phyloP scores from a whole-genome alignment of 1,140 invertebrate genomes.

The Diorhabda carinulata region DNA sequence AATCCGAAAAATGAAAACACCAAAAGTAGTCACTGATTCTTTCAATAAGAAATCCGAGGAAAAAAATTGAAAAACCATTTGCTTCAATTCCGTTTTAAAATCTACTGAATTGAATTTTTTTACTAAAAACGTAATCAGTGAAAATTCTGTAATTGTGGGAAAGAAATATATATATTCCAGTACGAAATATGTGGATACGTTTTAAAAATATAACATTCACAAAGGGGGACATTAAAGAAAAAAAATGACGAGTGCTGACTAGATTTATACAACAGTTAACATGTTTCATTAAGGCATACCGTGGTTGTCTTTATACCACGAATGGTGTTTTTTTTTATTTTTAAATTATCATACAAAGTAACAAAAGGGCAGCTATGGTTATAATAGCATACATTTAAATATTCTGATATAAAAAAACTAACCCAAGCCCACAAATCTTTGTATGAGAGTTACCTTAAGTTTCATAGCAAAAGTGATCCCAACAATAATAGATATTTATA shows the following conservation, averaged over 20 bases:
- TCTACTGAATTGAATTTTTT: too few species aligned
- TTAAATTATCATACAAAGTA: slow-evolving; percentile 13
- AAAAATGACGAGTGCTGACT: slow-evolving; percentile 39
- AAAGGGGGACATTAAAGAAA: slow-evolving; percentile 33
- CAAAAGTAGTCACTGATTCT: too few species aligned
- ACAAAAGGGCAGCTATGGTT: slow-evolving; percentile 20
- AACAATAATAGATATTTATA: slow-evolving; percentile 39
- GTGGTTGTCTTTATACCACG: slow-evolving; percentile 38
- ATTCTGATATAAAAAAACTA: slow-evolving; percentile 26
- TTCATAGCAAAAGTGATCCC: slow-evolving; percentile 43
- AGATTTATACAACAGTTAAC: slow-evolving; percentile 38
- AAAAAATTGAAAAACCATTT: too few species aligned
- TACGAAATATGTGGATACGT: not conserved
- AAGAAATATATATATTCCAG: not conserved
- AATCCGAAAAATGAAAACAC: too few species aligned
- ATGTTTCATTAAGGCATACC: slow-evolving; percentile 43
- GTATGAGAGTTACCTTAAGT: slow-evolving; percentile 26
- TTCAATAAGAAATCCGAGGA: too few species aligned
- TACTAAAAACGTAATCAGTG: too few species aligned
- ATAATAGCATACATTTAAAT: slow-evolving; percentile 19
- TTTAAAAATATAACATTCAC: slow-evolving; percentile 6
- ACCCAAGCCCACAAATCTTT: slow-evolving; percentile 22
- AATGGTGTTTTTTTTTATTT: slow-evolving; percentile 23
- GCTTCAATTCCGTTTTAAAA: too few species aligned
- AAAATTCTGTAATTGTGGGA: not conserved